These are phyloP conservation scores for Drosophila tanythrix DNA, from an alignment of 2,888 invertebrate genomes.

Conservation along the genomic window DNA sequence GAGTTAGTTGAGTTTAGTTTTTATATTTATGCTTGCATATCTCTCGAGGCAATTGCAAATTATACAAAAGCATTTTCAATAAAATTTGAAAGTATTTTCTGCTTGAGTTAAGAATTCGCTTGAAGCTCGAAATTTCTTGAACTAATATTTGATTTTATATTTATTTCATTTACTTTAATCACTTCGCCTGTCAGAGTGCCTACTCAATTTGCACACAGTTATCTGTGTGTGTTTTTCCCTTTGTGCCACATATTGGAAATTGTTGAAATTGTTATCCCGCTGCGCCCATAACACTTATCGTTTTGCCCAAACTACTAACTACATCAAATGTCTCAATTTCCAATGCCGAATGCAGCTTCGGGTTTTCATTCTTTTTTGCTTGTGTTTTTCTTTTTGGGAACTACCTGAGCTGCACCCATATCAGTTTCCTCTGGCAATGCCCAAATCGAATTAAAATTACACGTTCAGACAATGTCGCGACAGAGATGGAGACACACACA, in stretches of 20 bases:
- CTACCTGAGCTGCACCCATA: constrained; percentile 72
- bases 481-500: constrained; percentile 5
- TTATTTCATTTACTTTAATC: not conserved
- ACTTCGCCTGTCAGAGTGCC: not conserved
- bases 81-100: not conserved
- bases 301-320: constrained; percentile 53
- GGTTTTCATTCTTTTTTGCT: not conserved
- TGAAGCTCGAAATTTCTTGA: not conserved
- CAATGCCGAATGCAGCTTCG: constrained; percentile 45
- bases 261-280: constrained; percentile 51
- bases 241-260: constrained; percentile 55
- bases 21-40: not conserved
- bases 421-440: constrained; percentile 62
- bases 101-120: not conserved
- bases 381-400: not conserved
- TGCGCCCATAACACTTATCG: constrained; percentile 64
- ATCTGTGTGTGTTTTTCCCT: not conserved
- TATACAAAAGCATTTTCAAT: not conserved
- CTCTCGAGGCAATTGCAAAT: not conserved
- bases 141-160: too few relatives aligned
- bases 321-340: constrained; percentile 73
- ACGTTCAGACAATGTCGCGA: constrained; percentile 51
- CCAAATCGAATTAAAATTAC: constrained; percentile 79
- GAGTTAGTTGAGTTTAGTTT: not conserved
- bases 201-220: constrained; percentile 30